A percentile compares a stretch with the other conserved stretches of the same genome.
Conservation (phyloP, 2,113 vertebrate genomes). For the Acrocephalus kingi region DNA sequence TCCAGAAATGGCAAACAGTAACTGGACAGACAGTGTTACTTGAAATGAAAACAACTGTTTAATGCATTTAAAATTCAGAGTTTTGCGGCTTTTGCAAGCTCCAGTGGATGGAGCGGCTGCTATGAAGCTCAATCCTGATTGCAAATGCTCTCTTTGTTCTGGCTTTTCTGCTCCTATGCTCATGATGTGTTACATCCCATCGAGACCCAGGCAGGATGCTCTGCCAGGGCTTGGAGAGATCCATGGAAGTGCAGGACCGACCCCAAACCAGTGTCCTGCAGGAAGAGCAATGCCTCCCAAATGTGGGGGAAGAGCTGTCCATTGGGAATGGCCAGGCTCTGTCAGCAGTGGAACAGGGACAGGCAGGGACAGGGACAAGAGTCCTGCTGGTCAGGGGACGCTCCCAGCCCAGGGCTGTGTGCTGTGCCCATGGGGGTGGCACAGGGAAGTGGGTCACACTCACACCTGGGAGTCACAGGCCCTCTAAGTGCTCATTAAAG, state of each 20-base stretch:
- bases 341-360: not conserved
- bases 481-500: not conserved
- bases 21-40: not conserved
- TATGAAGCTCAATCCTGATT: slow-evolving; percentile 3
- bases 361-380: rapidly evolving
- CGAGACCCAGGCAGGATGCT: not conserved
- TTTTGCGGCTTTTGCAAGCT: not conserved
- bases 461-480: not conserved
- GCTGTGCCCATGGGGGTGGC: not conserved
- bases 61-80: not conserved
- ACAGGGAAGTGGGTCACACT: not conserved
- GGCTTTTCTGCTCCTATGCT: not conserved
- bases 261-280: not conserved
- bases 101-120: not conserved
- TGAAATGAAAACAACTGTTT: slow-evolving; percentile 32
- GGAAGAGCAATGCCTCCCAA: not conserved
- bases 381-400: rapidly evolving
- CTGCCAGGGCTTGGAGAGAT: not conserved
- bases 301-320: not conserved
- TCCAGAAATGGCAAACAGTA: not conserved
- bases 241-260: not conserved
- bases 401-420: not conserved
- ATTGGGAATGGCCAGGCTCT: not conserved
- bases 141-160: not conserved
- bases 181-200: not conserved